These are phyloP conservation scores for Lepidonotus clava DNA, from an alignment of 2,888 invertebrate species.

Conservation along the genomic window DNA sequence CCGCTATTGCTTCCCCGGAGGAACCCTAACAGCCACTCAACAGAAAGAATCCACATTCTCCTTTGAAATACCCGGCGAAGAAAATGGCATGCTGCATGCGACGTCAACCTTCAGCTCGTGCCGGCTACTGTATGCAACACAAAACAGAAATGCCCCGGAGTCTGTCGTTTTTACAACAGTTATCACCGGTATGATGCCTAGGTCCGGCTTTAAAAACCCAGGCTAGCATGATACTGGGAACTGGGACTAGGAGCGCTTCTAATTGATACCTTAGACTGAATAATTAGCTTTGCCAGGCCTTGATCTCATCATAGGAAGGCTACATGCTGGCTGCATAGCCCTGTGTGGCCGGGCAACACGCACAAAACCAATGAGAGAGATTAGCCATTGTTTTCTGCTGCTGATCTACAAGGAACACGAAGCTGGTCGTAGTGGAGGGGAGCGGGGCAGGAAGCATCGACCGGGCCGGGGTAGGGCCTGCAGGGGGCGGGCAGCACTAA, in stretches of 20 bases:
- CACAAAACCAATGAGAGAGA: not conserved
- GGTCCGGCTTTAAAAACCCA: too few relatives aligned
- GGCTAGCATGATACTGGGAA: not conserved
- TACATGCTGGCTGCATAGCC: not conserved
- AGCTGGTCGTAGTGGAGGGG: too few relatives aligned
- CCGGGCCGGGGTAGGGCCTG: too few relatives aligned
- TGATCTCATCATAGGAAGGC: not conserved
- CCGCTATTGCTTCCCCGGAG: too few relatives aligned
- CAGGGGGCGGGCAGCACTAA: too few relatives aligned
- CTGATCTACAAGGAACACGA: too few relatives aligned
- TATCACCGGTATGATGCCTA: too few relatives aligned
- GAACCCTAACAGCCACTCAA: too few relatives aligned
- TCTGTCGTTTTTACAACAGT: too few relatives aligned
- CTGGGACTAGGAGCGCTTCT: not conserved
- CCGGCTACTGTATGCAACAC: not conserved
- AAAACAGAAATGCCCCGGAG: too few relatives aligned
- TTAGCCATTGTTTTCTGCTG: not conserved
- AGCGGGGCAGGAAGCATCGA: too few relatives aligned
- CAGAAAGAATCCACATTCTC: not conserved
- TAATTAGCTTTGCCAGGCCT: not conserved
- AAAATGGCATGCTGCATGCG: not conserved
- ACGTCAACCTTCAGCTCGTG: not conserved
- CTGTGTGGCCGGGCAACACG: not conserved
- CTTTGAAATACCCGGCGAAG: not conserved
- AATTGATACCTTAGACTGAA: not conserved